Base-by-base conservation (phyloP, 2,113 vertebrate species). In the Tetraodon nigroviridis region DNA sequence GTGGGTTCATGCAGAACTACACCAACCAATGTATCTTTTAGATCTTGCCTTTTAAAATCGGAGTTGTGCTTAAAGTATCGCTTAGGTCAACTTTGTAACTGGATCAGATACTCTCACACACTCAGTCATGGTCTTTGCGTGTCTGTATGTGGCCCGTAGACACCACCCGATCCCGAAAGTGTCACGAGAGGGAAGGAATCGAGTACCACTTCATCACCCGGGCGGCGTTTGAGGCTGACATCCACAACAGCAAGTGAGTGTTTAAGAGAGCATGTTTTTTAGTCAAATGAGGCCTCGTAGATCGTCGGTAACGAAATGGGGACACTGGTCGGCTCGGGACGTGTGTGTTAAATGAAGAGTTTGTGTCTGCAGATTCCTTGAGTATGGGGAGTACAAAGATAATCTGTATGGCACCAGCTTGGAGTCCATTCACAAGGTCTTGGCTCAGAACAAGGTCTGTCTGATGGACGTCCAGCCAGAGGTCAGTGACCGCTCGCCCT, bases 201-300 rank as follows among this genome's bases (percentile, higher is more conserved):
- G 96, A 98, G 60, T 98, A 98, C 71, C 93, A 97, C 83, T 98
- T 98, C 71, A 90, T 95, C 69, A 90, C 92, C 19, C 97, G 92
- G 83, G 90, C 93, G 40, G 89, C 91, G 0, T 98, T 98, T 29
- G 94, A 98, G 76, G 89, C 88, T 0, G 93, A 94, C 72, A 80
- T 96, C 46, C 94, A 93, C 52, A 92, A 88, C 47, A 92, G 92
- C 85, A 98, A 90, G 96, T 97, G 71, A 60, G 92, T 86, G 10
- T 6, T 22, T 12, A 24, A 29, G 17, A 4, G 32, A 8, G 32
- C 32, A 37, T 11, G 12, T 37, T 37, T 12, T 51, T 15, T 51
- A 24, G 46, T 48, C 18, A 48, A 44, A 44, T 44, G 17, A 44
- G 16, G 42, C 13, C 3, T 17, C 17, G 10, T 8, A 37, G 32